A percentile compares a stretch with the other conserved stretches of the same genome.
Conservation (phyloP, 2,797 vertebrate genomes). For the Diglossa cyanea region DNA sequence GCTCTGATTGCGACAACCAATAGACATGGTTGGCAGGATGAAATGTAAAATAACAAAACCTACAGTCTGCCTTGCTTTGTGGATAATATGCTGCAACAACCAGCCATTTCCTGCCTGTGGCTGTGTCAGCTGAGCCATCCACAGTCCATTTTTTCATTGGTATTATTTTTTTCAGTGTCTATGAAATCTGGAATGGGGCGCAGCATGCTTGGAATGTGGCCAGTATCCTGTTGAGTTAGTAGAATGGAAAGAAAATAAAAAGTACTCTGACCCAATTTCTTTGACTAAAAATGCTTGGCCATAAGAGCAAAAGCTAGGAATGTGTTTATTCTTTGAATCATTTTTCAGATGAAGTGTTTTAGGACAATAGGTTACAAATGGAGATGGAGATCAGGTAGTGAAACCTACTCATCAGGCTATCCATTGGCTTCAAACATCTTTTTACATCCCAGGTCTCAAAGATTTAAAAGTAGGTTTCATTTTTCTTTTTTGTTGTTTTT, state of each 20-base stretch:
- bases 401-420: background rate
- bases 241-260: constrained; percentile 70
- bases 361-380: constrained; percentile 40
- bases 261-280: constrained; percentile 71
- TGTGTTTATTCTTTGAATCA: constrained; percentile 29
- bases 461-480: background rate
- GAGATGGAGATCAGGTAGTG: background rate
- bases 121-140: constrained; percentile 60
- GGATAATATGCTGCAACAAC: constrained; percentile 37
- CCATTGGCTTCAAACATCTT: background rate
- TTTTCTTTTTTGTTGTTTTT: background rate
- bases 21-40: constrained; percentile 31
- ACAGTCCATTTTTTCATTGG: constrained; percentile 46
- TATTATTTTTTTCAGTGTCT: constrained; percentile 20
- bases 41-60: constrained; percentile 59
- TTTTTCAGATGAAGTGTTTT: constrained; percentile 39
- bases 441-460: background rate
- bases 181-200: constrained; percentile 60
- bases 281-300: constrained; percentile 42
- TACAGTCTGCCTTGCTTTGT: constrained; percentile 38
- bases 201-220: constrained; percentile 66
- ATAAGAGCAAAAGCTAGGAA: constrained; percentile 34
- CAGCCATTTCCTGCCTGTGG: constrained; percentile 56
- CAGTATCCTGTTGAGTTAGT: constrained; percentile 60
- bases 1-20: constrained; percentile 38